Percentiles rank a stretch among this genome's conserved stretches.
Evolutionary conservation across 2,888 invertebrate species (phyloP).

Genomic region (Leucophenga montana): DNA sequence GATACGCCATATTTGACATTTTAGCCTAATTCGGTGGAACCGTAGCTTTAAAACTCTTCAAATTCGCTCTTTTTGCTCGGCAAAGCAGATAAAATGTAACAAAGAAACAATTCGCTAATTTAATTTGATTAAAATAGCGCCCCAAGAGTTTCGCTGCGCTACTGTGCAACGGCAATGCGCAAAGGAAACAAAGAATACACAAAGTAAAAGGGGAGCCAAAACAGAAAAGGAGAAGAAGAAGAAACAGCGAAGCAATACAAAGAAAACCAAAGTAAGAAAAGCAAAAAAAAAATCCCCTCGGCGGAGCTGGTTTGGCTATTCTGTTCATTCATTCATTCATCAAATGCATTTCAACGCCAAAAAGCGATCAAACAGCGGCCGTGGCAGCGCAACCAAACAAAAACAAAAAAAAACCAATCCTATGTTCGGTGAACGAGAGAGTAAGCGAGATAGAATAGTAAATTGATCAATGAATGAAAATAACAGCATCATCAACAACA

Average conservation of each 20-base stretch:
- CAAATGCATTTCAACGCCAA: conserved; percentile 67
- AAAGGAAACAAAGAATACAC: neutral
- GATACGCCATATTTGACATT: no score
- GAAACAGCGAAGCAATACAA: conserved; percentile 42
- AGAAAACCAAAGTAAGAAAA: conserved; percentile 7
- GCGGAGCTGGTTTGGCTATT: conserved; percentile 30
- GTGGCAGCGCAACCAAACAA: neutral
- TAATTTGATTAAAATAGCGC: neutral
- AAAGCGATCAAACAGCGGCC: conserved; percentile 48
- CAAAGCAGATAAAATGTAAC: no score
- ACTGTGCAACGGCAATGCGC: conserved; percentile 3
- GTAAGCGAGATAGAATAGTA: conserved; percentile 12
- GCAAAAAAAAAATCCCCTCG: conserved; percentile 22
- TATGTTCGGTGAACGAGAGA: neutral
- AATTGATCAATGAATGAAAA: conserved; percentile 23
- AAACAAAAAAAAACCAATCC: neutral
- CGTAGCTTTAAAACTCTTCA: no score
- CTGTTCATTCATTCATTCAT: conserved; percentile 45
- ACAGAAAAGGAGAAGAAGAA: conserved; percentile 44
- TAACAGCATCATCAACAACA: conserved; percentile 12
- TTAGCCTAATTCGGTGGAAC: no score
- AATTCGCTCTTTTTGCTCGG: no score
- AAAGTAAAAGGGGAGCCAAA: conserved; percentile 30
- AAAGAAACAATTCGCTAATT: no score
- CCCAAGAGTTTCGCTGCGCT: neutral